These are phyloP conservation scores for Dendrocincla tyrannina DNA, from an alignment of 2,797 vertebrate genomes.

Conservation along the genomic window DNA sequence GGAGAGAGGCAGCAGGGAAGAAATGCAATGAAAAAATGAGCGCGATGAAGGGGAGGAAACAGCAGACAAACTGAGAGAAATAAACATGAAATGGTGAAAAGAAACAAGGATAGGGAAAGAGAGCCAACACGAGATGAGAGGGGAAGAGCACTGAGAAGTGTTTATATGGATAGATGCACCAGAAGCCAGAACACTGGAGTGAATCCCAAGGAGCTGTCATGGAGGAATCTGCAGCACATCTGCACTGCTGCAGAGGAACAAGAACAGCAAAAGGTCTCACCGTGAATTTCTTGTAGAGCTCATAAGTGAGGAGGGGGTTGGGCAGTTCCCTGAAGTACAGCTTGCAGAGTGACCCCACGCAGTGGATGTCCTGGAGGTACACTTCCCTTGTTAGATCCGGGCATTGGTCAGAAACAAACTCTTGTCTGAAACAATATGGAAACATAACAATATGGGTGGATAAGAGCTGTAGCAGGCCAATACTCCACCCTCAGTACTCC, in stretches of 20 bases:
- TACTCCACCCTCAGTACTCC: neutral
- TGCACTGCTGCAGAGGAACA: neutral
- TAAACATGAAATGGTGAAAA: neutral
- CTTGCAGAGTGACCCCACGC: conserved; percentile 97
- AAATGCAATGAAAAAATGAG: neutral
- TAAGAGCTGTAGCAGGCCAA: neutral
- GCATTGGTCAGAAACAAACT: conserved; percentile 93
- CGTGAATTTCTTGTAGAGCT: conserved; percentile 87
- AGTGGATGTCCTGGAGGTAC: conserved; percentile 99
- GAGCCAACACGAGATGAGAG: neutral
- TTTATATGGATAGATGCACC: neutral
- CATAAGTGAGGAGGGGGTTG: conserved; percentile 96
- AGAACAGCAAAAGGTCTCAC: conserved; percentile 69
- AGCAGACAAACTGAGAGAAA: conserved; percentile 8
- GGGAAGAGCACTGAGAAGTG: neutral
- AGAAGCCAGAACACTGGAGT: neutral
- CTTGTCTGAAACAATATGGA: conserved; percentile 86
- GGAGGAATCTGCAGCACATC: neutral
- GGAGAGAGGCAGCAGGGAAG: neutral
- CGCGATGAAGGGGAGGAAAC: neutral
- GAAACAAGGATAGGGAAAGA: neutral
- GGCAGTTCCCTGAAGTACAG: conserved; percentile 97
- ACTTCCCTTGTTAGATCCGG: conserved; percentile 97
- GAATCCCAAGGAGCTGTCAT: neutral
- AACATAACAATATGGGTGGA: conserved; percentile 11